Conservation (phyloP, 2,113 vertebrate species). For the Oxygymnocypris stewartii region DNA sequence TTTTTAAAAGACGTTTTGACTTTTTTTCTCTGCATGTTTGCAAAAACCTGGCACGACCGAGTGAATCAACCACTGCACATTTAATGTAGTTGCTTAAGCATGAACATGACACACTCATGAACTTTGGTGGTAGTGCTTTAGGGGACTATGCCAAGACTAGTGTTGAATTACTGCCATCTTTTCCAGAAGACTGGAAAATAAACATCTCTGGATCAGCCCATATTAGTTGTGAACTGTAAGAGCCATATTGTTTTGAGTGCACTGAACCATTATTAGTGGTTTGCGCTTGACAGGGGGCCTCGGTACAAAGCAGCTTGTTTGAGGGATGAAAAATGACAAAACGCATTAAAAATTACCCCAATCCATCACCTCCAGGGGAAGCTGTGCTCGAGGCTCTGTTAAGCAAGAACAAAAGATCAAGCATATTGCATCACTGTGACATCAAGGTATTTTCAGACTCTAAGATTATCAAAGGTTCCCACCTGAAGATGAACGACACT, state of each 20-base stretch:
- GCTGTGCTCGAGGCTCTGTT: not conserved
- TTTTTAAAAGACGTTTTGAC: not conserved
- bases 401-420: conserved; percentile 2
- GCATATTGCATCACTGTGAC: conserved; percentile 1
- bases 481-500: conserved; percentile 6
- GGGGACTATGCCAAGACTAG: conserved; percentile 36
- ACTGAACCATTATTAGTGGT: conserved; percentile 69
- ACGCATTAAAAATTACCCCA: conserved; percentile 20
- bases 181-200: conserved; percentile 31
- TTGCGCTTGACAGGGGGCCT: conserved; percentile 59
- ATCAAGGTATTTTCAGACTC: conserved; percentile 33
- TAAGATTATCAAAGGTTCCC: not conserved
- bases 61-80: not conserved
- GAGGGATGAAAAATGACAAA: conserved; percentile 51
- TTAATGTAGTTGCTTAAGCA: not conserved
- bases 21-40: not conserved
- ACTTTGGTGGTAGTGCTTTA: not conserved
- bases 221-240: conserved; percentile 55
- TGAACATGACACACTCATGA: not conserved
- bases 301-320: conserved; percentile 51
- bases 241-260: conserved; percentile 60
- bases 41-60: not conserved
- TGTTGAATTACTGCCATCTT: conserved; percentile 34
- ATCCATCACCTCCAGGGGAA: not conserved
- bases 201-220: conserved; percentile 54